These are phyloP conservation scores for Dissostichus mawsoni DNA, from an alignment of 2,113 vertebrate species.

Conservation along the genomic window DNA sequence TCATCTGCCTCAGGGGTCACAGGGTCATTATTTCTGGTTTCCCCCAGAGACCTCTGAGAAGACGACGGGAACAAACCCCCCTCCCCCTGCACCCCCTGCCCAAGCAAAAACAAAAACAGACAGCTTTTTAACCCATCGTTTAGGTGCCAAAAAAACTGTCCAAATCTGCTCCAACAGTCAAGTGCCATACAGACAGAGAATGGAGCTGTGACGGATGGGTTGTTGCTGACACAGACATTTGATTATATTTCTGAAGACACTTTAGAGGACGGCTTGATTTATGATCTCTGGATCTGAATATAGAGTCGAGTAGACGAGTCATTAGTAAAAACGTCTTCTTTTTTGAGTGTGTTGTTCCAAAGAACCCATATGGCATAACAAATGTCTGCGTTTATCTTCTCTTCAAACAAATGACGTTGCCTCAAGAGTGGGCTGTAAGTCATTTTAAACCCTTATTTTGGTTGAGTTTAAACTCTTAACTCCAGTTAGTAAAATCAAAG, in stretches of 20 bases:
- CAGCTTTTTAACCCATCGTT: slow-evolving; percentile 41
- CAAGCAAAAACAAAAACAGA: slow-evolving; percentile 36
- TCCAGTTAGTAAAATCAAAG: not conserved
- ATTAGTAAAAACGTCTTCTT: not conserved
- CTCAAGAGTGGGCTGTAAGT: slow-evolving; percentile 3
- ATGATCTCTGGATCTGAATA: not conserved
- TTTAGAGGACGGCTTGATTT: slow-evolving; percentile 25
- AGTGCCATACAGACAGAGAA: not conserved
- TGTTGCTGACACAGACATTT: slow-evolving; percentile 28
- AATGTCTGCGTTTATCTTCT: slow-evolving; percentile 5
- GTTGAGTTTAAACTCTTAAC: slow-evolving; percentile 40
- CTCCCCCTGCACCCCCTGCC: not conserved
- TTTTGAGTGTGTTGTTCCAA: not conserved
- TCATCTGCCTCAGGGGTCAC: slow-evolving; percentile 55
- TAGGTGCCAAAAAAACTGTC: not conserved
- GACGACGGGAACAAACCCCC: slow-evolving; percentile 24
- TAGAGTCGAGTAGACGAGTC: not conserved
- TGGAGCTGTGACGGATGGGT: not conserved
- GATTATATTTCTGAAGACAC: slow-evolving; percentile 13
- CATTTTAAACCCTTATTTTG: slow-evolving; percentile 31
- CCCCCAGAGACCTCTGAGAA: slow-evolving; percentile 53
- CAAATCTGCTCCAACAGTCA: slow-evolving; percentile 4
- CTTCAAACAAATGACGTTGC: not conserved
- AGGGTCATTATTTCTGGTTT: slow-evolving; percentile 62
- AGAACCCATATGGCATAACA: not conserved